Conservation (phyloP, 2,797 vertebrate species). For the Echiichthys vipera region DNA sequence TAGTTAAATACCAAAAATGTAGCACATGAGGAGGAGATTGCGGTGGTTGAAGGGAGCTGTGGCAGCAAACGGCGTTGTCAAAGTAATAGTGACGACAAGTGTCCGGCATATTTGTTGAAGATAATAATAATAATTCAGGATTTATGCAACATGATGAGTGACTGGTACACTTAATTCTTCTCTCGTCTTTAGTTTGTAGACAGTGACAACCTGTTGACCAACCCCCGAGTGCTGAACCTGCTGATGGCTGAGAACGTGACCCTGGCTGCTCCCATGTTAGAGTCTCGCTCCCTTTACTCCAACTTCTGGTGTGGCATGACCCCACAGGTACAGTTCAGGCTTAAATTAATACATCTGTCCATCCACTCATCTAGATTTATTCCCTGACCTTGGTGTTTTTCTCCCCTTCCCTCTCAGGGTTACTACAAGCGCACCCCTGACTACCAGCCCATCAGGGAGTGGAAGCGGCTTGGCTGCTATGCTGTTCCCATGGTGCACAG, state of each 20-base stretch:
- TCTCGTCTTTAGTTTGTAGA: conserved; percentile 88
- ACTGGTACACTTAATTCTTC: not conserved
- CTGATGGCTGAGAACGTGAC: conserved; percentile 96
- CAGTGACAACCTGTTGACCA: conserved; percentile 95
- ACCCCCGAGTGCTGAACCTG: conserved; percentile 89
- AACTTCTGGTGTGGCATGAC: conserved; percentile 99
- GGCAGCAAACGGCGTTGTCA: too few relatives aligned
- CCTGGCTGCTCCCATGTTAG: conserved; percentile 94
- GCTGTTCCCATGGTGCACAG: conserved; percentile 97
- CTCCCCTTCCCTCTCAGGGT: conserved; percentile 81
- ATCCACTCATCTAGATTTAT: not conserved
- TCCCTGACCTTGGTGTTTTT: not conserved
- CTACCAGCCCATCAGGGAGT: conserved; percentile 95
- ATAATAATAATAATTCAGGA: too few relatives aligned
- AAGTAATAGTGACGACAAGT: not conserved
- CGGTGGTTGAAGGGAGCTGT: not conserved
- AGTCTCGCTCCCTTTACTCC: conserved; percentile 95
- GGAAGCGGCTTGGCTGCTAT: conserved; percentile 93
- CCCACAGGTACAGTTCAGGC: conserved; percentile 87
- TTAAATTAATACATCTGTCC: not conserved
- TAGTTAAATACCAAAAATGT: not conserved
- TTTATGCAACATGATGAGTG: not conserved
- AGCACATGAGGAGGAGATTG: not conserved
- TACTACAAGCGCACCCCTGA: conserved; percentile 96
- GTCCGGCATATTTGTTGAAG: not conserved